phyloP scores from a whole-genome alignment of 2,888 invertebrate genomes.

The Orthosia gracilis region DNA sequence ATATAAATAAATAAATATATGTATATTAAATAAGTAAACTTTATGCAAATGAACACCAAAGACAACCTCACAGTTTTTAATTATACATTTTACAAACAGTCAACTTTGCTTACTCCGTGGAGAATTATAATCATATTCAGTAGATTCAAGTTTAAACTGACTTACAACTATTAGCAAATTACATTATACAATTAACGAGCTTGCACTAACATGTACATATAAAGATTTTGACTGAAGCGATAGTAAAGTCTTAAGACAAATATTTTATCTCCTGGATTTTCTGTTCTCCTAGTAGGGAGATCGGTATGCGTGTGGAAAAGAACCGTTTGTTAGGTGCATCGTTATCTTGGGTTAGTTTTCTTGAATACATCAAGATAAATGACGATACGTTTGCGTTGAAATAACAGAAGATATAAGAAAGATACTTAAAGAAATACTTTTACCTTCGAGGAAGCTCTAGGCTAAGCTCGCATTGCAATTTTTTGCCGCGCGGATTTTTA shows the following conservation, averaged over 20 bases:
- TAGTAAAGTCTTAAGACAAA: neutral
- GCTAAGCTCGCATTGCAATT: too few relatives aligned
- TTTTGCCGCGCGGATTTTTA: too few relatives aligned
- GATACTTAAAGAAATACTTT: too few relatives aligned
- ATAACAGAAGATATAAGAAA: too few relatives aligned
- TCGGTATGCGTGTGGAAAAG: neutral
- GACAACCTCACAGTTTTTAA: slow-evolving; percentile 30
- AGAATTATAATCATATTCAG: slow-evolving; percentile 9
- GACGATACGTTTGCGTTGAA: neutral
- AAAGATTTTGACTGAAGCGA: neutral
- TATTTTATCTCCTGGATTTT: neutral
- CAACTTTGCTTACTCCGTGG: slow-evolving; percentile 26
- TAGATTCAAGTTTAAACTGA: slow-evolving; percentile 1
- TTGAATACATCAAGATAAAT: neutral
- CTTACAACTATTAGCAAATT: slow-evolving; percentile 12
- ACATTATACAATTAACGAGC: slow-evolving; percentile 8
- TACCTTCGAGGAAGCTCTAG: too few relatives aligned
- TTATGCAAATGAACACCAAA: slow-evolving; percentile 5
- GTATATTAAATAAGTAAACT: slow-evolving; percentile 9
- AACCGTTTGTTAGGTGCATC: neutral
- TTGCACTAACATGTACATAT: neutral
- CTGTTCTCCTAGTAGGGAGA: neutral
- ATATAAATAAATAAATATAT: too few relatives aligned
- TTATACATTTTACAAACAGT: slow-evolving; percentile 9
- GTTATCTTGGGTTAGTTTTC: neutral